Conservation (phyloP, 2,888 invertebrate species). For the Scotopteryx bipunctaria region DNA sequence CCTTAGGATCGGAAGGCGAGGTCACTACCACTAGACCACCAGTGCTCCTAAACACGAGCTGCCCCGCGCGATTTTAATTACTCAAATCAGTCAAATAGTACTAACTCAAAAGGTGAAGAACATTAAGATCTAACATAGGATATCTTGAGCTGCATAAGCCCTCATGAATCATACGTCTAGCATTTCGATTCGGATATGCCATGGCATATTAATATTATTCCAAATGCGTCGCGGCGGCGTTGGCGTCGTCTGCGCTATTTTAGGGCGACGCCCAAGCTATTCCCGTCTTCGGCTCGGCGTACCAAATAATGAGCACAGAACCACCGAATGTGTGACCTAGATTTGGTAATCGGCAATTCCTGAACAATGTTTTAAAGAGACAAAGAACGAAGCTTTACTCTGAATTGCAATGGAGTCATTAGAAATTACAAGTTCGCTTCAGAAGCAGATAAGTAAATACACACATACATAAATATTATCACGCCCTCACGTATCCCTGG, state of each 20-base stretch:
- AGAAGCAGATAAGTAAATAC: too few species aligned
- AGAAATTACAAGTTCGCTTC: too few species aligned
- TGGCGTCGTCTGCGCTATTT: constrained; percentile 69
- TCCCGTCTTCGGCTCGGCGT: constrained; percentile 49
- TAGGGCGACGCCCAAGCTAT: constrained; percentile 50
- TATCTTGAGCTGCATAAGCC: constrained; percentile 2
- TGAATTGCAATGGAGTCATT: too few species aligned
- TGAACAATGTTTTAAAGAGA: neutral
- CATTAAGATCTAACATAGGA: neutral
- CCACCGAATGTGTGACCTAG: constrained; percentile 24
- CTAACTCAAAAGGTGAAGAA: too few species aligned
- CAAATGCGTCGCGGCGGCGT: constrained; percentile 54
- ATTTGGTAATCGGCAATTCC: constrained; percentile 12
- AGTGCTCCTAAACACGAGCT: too few species aligned
- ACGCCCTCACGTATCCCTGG: too few species aligned
- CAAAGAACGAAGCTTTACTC: too few species aligned
- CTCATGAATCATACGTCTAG: constrained; percentile 50
- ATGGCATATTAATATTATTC: constrained; percentile 62
- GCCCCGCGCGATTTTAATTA: too few species aligned
- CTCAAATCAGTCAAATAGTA: too few species aligned
- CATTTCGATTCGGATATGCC: constrained; percentile 48
- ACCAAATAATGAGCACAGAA: constrained; percentile 25
- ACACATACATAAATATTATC: too few species aligned
- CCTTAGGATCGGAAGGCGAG: too few species aligned
- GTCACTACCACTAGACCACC: too few species aligned